Evolutionary conservation across 1,140 invertebrate genomes (phyloP).

Genomic region (Pseudomyrmex gracilis): DNA sequence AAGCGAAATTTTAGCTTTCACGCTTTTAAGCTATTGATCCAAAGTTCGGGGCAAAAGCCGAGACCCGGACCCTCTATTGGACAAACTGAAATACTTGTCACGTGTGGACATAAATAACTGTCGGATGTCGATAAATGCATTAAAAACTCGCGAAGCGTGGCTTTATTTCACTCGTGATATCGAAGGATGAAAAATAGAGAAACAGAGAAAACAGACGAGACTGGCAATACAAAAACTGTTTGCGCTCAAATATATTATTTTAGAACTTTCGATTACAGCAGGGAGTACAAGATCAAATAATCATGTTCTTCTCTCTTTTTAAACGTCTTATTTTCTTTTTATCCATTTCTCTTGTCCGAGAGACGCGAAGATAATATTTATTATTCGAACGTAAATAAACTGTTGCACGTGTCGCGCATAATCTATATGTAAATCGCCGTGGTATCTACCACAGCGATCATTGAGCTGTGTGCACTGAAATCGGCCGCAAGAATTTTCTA

Average conservation of each 20-base stretch:
- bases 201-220: slow-evolving; percentile 62
- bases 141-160: slow-evolving; percentile 81
- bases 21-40: slow-evolving; percentile 56
- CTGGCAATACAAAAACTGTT: slow-evolving; percentile 32
- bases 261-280: neutral
- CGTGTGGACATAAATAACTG: slow-evolving; percentile 80
- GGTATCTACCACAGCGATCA: slow-evolving; percentile 29
- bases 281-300: neutral
- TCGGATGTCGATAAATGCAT: slow-evolving; percentile 81
- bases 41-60: slow-evolving; percentile 61
- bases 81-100: slow-evolving; percentile 67
- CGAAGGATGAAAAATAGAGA: slow-evolving; percentile 77
- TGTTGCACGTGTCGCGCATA: slow-evolving; percentile 29
- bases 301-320: neutral
- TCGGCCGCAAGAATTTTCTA: slow-evolving; percentile 70
- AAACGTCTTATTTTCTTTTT: neutral
- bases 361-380: slow-evolving; percentile 1
- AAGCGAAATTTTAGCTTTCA: slow-evolving; percentile 40
- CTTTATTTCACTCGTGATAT: slow-evolving; percentile 78
- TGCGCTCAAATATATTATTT: slow-evolving; percentile 26
- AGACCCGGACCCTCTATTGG: slow-evolving; percentile 58
- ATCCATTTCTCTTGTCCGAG: too few species aligned
- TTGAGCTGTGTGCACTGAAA: neutral
- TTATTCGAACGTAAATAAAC: neutral
- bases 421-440: slow-evolving; percentile 40